Conservation (phyloP, 2,888 invertebrate species). For the Nemotelus pantherinus region DNA sequence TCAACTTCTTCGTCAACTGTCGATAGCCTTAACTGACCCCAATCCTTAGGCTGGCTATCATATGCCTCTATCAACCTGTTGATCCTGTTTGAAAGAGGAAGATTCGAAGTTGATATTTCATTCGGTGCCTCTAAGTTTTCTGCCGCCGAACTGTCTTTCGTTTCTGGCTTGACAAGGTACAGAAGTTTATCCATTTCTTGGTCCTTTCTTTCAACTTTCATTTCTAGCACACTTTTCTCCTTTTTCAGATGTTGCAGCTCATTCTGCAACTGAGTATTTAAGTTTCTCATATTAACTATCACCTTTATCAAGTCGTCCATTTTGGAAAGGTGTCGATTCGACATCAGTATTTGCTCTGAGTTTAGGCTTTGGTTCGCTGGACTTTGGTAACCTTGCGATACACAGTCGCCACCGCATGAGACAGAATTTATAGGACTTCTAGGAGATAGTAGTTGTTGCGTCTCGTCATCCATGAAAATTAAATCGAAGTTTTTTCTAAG, state of each 20-base stretch:
- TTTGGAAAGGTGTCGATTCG: constrained; percentile 26
- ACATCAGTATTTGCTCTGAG: neutral
- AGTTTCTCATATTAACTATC: constrained; percentile 28
- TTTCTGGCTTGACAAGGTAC: neutral
- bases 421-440: neutral
- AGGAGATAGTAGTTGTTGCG: neutral
- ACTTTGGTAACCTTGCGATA: neutral
- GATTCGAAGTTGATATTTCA: neutral
- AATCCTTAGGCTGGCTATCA: neutral
- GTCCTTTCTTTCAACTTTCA: constrained; percentile 41
- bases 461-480: constrained; percentile 31
- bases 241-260: constrained; percentile 32
- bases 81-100: constrained; percentile 8
- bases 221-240: constrained; percentile 34
- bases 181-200: constrained; percentile 37
- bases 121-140: neutral
- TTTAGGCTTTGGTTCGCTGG: neutral
- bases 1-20: neutral
- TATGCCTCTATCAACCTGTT: constrained; percentile 10
- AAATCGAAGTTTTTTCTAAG: constrained; percentile 16
- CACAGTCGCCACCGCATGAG: neutral
- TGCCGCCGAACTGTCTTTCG: neutral
- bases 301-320: constrained; percentile 46
- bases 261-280: constrained; percentile 22
- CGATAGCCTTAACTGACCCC: neutral